Conservation (phyloP, 2,113 vertebrate genomes). For the Podiceps cristatus region DNA sequence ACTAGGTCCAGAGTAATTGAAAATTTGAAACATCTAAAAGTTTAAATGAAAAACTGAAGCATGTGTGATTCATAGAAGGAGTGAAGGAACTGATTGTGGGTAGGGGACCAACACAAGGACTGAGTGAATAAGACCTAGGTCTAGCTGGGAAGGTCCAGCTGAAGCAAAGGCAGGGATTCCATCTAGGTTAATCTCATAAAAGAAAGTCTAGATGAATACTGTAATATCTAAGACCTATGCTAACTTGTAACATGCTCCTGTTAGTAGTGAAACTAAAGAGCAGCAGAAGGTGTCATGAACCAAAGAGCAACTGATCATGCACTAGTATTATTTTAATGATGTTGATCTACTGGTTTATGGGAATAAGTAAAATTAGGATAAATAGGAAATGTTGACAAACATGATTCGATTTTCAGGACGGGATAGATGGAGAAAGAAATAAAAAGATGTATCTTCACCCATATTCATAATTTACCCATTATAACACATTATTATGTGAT, state of each 20-base stretch:
- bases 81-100: background rate
- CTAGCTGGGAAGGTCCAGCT: fast-evolving
- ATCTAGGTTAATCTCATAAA: background rate
- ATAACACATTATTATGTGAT: background rate
- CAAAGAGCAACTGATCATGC: background rate
- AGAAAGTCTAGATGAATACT: background rate
- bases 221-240: background rate
- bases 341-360: background rate
- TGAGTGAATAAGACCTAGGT: background rate
- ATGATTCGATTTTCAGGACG: background rate
- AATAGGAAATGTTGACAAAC: background rate
- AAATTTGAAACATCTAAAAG: background rate
- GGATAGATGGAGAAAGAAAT: background rate
- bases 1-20: background rate
- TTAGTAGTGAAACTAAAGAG: background rate
- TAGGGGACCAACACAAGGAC: background rate
- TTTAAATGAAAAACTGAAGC: background rate
- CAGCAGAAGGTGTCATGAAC: background rate
- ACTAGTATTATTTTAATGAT: background rate
- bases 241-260: background rate
- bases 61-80: background rate
- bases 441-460: background rate
- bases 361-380: background rate
- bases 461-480: background rate
- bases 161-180: background rate